Base-by-base conservation (phyloP, 2,888 invertebrate species). In the Microctonus aethiopoides region DNA sequence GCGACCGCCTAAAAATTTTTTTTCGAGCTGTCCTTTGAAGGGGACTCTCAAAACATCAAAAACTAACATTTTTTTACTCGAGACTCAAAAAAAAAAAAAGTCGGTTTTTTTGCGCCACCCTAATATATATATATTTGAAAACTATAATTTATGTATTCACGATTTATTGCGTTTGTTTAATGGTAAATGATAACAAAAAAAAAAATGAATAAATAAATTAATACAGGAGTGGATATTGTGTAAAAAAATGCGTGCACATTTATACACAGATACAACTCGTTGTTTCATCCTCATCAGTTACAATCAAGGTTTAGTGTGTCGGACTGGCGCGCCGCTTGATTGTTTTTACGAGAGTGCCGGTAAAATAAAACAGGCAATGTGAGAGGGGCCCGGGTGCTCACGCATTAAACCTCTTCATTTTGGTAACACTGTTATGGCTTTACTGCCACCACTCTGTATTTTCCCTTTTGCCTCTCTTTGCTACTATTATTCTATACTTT, bases 391-490 rank as follows among this genome's bases (percentile, higher is more conserved):
- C 60, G 56, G 64, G 71, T 72, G 71, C 73, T 73, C 75, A 76
- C 74, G 79, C 81, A 81, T 83, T 80, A 81, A 83, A 81, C 80
- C 81, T 82, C 83, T 82, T 83, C 79, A 82, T 80, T 82, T 83
- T 80, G 79, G 82, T 81, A 83, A 82, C 81, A 80, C 78, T 83
- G 80, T 83, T 83, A 83, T 81, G 80, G 78, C 75, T 82, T 82
- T 83, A 81, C 79, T 77, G 77, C 80, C 78, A 71, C 75, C 66
- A 68, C 64, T 51, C 78, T 83, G 64, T 32, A 57, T 57, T 83
- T 81, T 81, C 80, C 81, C 81, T 82, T 81, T 79, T 77, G 76
- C 80, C 77, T 70, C 75, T 68, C 65, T 56, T 56, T 51, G 54
- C 51, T 11, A 36, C 60, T 56, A 16, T 60, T 54, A 10, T 61